Percentiles rank a stretch among this genome's conserved stretches.
These are phyloP conservation scores for Lochmaea capreae DNA, from an alignment of 2,888 invertebrate genomes.

Conservation along the genomic window DNA sequence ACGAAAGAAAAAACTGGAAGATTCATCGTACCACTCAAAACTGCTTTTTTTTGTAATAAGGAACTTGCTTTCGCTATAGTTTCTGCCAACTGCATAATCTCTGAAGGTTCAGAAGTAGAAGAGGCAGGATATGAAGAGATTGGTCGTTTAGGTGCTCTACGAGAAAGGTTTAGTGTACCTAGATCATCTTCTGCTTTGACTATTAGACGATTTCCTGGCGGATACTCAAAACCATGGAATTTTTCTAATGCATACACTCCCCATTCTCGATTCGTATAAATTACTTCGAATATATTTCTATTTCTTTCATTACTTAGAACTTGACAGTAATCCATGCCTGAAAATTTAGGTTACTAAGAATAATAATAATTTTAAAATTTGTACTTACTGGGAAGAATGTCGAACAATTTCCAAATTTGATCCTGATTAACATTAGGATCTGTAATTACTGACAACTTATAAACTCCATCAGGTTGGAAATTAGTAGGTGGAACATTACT, in stretches of 20 bases:
- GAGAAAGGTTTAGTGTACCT: background rate
- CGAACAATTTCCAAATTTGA: conserved; percentile 85
- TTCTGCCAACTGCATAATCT: conserved; percentile 76
- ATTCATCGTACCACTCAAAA: too few species aligned
- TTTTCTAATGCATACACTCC: conserved; percentile 86
- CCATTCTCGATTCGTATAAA: conserved; percentile 77
- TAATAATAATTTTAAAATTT: conserved; percentile 5
- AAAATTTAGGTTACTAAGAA: conserved; percentile 22
- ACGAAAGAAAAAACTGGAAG: too few species aligned
- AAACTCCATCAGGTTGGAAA: conserved; percentile 67
- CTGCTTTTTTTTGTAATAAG: conserved; percentile 70
- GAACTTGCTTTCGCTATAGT: conserved; percentile 84
- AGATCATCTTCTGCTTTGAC: conserved; percentile 73
- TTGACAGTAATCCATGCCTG: conserved; percentile 72
- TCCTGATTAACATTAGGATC: conserved; percentile 78
- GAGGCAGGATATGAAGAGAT: background rate
- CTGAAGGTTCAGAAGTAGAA: conserved; percentile 63
- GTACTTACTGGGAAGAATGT: conserved; percentile 80
- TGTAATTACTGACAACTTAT: conserved; percentile 78
- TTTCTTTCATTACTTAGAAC: conserved; percentile 67
- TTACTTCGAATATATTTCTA: conserved; percentile 72
- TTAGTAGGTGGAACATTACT: background rate
- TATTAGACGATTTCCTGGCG: conserved; percentile 84
- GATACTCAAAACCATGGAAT: conserved; percentile 92
- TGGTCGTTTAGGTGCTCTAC: conserved; percentile 1